A percentile compares a stretch with the other conserved stretches of the same genome.
Evolutionary conservation across 2,888 invertebrate genomes (phyloP).

Genomic region (Apotomis turbidana): DNA sequence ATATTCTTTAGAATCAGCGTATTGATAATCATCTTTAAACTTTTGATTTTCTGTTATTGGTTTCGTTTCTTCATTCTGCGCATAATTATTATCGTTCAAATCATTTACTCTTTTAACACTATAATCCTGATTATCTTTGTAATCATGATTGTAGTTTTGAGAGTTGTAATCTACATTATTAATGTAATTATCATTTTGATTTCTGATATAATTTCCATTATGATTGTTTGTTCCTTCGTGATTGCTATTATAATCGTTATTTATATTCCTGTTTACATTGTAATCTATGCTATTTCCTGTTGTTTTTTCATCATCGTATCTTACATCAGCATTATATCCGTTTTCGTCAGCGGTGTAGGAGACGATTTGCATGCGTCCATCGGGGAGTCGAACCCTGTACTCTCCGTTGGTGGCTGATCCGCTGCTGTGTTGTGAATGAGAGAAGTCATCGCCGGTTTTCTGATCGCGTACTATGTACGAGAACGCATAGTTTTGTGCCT

Average conservation of each 20-base stretch:
- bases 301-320: slow-evolving; percentile 78
- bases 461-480: slow-evolving; percentile 86
- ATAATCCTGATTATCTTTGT: slow-evolving; percentile 27
- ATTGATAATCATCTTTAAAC: slow-evolving; percentile 56
- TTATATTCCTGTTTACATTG: slow-evolving; percentile 42
- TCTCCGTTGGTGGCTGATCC: slow-evolving; percentile 86
- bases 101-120: slow-evolving; percentile 22
- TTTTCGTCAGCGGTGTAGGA: slow-evolving; percentile 87
- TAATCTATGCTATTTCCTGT: slow-evolving; percentile 51
- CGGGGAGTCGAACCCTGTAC: slow-evolving; percentile 87
- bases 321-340: slow-evolving; percentile 87
- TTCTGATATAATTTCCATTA: slow-evolving; percentile 46
- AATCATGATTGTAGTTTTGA: slow-evolving; percentile 46
- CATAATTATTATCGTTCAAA: slow-evolving; percentile 32
- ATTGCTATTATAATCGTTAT: slow-evolving; percentile 39
- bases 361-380: slow-evolving; percentile 86
- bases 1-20: slow-evolving; percentile 66
- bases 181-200: slow-evolving; percentile 45
- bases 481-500: slow-evolving; percentile 85
- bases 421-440: slow-evolving; percentile 85
- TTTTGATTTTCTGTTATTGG: slow-evolving; percentile 41
- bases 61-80: slow-evolving; percentile 43
- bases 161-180: slow-evolving; percentile 43
- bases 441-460: slow-evolving; percentile 87
- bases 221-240: slow-evolving; percentile 41